phyloP scores from a whole-genome alignment of 2,888 invertebrate species.

The Platynereis dumerilii region DNA sequence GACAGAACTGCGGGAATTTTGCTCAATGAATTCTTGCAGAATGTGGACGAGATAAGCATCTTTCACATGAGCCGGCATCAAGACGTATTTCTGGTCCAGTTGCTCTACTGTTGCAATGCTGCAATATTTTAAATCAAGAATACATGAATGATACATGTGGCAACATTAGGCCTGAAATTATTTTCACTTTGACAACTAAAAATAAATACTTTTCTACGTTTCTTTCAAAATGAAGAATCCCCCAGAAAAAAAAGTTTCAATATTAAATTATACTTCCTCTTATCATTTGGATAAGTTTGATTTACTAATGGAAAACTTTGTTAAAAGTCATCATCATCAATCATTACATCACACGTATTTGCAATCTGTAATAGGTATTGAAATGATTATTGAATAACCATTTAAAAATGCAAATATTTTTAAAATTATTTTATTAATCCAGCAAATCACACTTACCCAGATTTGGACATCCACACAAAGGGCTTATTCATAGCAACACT shows the following conservation, averaged over 20 bases:
- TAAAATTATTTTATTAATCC: no score
- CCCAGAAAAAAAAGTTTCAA: neutral
- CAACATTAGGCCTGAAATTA: neutral
- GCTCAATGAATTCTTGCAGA: conserved; percentile 70
- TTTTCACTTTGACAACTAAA: neutral
- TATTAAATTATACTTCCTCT: neutral
- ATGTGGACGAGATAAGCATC: conserved; percentile 84
- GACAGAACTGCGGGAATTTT: conserved; percentile 79
- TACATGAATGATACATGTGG: neutral
- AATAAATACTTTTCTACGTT: neutral
- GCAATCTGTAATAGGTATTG: no score
- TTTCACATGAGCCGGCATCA: conserved; percentile 88
- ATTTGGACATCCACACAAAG: conserved; percentile 72
- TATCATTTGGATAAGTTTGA: no score
- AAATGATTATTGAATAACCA: no score
- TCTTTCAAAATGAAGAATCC: neutral
- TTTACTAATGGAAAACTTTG: no score
- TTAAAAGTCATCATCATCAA: no score
- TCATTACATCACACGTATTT: no score
- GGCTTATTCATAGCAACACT: conserved; percentile 69
- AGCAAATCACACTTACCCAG: conserved; percentile 66
- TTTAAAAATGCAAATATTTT: no score
- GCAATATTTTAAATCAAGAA: neutral
- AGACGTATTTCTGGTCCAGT: conserved; percentile 87
- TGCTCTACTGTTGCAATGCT: conserved; percentile 79